Evolutionary conservation across 2,113 vertebrate genomes (phyloP).

Genomic region (Pluvianellus socialis): DNA sequence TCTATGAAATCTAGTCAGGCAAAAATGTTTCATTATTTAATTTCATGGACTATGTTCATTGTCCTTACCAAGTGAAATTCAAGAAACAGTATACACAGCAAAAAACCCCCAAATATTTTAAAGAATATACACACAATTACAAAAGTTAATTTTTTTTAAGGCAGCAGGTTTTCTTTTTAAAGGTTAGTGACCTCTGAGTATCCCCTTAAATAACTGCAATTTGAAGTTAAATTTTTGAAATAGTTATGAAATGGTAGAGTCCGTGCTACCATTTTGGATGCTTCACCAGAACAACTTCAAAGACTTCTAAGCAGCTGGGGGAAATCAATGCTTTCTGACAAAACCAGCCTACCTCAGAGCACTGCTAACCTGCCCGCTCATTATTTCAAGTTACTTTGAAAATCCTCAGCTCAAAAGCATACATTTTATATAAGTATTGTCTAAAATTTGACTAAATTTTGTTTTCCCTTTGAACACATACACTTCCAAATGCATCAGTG

Average conservation of each 20-base stretch:
- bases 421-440: fast-evolving
- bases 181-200: neutral
- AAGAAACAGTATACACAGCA: neutral
- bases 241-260: neutral
- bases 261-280: neutral
- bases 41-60: neutral
- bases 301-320: neutral
- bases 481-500: neutral
- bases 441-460: neutral
- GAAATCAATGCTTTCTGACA: neutral
- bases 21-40: neutral
- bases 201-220: neutral
- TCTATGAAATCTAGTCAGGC: neutral
- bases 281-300: neutral
- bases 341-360: neutral
- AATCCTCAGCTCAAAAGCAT: neutral
- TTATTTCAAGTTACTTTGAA: neutral
- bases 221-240: neutral
- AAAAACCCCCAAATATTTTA: neutral
- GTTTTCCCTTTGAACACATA: neutral
- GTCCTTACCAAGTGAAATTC: neutral
- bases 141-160: neutral
- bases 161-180: neutral
- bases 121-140: neutral
- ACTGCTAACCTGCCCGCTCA: neutral